Evolutionary conservation across 2,888 invertebrate species (phyloP).

Genomic region (Brenthis ino): DNA sequence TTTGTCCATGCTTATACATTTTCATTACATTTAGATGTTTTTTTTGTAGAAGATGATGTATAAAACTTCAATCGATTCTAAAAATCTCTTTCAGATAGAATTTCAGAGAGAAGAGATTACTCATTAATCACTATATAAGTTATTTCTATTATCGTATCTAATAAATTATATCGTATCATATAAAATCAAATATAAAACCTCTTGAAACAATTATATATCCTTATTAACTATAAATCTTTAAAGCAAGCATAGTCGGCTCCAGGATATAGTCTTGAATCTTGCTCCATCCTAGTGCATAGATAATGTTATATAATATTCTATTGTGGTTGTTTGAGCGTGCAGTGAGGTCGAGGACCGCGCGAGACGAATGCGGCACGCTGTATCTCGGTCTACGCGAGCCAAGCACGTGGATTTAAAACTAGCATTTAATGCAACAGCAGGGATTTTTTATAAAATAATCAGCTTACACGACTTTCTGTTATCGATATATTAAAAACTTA

Average conservation of each 20-base stretch:
- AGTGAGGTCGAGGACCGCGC: slow-evolving; percentile 31
- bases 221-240: too few species aligned
- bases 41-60: too few species aligned
- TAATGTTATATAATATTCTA: slow-evolving; percentile 31
- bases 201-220: background rate
- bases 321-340: slow-evolving; percentile 26
- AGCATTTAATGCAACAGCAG: background rate
- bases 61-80: too few species aligned
- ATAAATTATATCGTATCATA: too few species aligned
- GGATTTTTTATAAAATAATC: slow-evolving; percentile 2
- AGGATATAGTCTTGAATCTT: background rate
- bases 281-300: slow-evolving; percentile 25
- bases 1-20: background rate
- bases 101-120: too few species aligned
- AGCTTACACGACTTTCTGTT: background rate
- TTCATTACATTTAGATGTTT: too few species aligned
- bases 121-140: too few species aligned
- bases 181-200: background rate
- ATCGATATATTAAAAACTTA: background rate
- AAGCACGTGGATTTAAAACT: slow-evolving; percentile 19
- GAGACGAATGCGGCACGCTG: slow-evolving; percentile 32
- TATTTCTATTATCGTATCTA: too few species aligned
- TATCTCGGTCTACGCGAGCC: slow-evolving; percentile 25
- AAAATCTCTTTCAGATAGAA: too few species aligned
- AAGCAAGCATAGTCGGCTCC: background rate